These are phyloP conservation scores for Apamea anceps DNA, from an alignment of 2,888 invertebrate species.

Conservation along the genomic window DNA sequence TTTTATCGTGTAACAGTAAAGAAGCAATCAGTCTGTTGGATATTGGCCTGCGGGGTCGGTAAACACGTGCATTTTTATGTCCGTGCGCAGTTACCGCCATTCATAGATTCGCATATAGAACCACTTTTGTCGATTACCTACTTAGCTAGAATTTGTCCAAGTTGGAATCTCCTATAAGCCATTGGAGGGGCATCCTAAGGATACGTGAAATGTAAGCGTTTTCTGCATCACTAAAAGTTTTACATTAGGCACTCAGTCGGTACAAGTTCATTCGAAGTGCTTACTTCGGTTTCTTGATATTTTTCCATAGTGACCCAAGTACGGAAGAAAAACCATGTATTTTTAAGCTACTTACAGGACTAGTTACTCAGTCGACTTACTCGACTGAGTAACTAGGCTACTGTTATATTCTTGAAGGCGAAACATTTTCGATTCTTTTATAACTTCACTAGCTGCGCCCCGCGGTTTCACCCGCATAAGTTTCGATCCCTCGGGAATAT, in stretches of 20 bases:
- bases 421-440: background rate
- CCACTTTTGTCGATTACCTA: constrained; percentile 74
- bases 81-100: constrained; percentile 80
- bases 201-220: constrained; percentile 30
- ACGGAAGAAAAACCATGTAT: constrained; percentile 1
- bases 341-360: background rate
- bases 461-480: no score
- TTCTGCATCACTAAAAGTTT: constrained; percentile 23
- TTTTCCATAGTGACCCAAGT: background rate
- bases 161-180: constrained; percentile 32
- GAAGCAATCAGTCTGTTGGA: constrained; percentile 89
- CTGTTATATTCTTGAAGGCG: background rate
- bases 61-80: constrained; percentile 90
- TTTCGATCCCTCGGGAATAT: no score
- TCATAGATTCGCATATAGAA: constrained; percentile 74
- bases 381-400: background rate
- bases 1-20: constrained; percentile 91
- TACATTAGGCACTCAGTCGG: constrained; percentile 19
- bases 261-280: constrained; percentile 21
- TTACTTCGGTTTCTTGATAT: constrained; percentile 12
- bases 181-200: constrained; percentile 19
- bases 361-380: background rate
- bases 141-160: constrained; percentile 56
- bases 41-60: constrained; percentile 88
- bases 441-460: no score